phyloP scores from a whole-genome alignment of 2,113 vertebrate genomes.

The Macroglossus sobrinus region DNA sequence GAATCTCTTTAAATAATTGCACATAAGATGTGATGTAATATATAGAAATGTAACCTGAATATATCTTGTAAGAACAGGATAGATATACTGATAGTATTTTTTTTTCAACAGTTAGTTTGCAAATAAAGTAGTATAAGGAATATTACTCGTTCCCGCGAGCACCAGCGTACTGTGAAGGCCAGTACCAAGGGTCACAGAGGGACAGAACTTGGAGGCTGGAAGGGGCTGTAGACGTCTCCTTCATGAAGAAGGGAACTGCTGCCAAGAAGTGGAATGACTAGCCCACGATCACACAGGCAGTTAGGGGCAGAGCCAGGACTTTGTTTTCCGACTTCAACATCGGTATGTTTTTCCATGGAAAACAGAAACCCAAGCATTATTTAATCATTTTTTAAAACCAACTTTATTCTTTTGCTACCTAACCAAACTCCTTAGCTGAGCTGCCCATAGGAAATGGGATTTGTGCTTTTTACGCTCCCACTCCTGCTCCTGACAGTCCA shows the following conservation, averaged over 20 bases:
- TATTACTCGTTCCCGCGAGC: background rate
- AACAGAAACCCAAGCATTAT: background rate
- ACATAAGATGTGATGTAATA: background rate
- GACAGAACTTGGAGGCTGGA: background rate
- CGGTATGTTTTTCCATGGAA: background rate
- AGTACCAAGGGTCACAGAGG: background rate
- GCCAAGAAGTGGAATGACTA: background rate
- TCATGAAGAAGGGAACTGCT: background rate
- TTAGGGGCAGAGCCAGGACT: background rate
- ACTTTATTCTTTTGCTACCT: background rate
- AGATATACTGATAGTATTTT: background rate
- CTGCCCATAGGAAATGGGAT: background rate
- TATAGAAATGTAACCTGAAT: background rate
- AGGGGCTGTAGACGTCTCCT: background rate
- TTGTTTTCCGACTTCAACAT: background rate
- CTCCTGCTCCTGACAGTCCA: background rate
- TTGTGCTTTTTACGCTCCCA: background rate
- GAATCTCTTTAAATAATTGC: constrained; percentile 36
- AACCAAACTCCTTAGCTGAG: background rate
- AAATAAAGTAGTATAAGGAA: background rate
- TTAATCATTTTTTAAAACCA: background rate
- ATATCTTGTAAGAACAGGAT: background rate
- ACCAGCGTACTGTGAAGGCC: background rate
- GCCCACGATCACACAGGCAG: background rate
- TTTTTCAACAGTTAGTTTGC: background rate